Evolutionary conservation across 2,888 invertebrate species (phyloP), one percentile per base, ranked within the genome.

Genomic region (Diplolepis rosae): DNA sequence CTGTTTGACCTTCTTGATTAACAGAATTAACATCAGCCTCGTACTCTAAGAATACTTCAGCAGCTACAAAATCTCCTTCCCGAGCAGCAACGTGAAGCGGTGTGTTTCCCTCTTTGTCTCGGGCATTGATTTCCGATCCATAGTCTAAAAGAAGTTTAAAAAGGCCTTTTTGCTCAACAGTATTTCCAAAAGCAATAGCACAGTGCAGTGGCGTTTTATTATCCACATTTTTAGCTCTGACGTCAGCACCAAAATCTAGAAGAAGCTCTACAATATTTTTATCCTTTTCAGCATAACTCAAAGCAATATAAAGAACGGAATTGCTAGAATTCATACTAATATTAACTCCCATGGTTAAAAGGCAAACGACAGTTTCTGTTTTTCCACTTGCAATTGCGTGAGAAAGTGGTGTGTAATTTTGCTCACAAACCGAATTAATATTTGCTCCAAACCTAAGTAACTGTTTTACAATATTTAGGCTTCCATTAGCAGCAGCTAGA

Each of bases 61-160:
- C 22, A 24, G 56, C 35, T 13, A 22, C n/a, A 39, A 39, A 39
- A 39, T 61, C 56, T 4, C 54, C 18, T 11, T 30, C 15, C 11
- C 11, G 5, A 39, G 35, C 56, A 0, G 56, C 56, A 5, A 61
- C 13, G 13, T 61, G 56, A n/a, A 61, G 18, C 6, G 35, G 22
- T n/a, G 22, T 39, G 18, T 61, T 61, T 4, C 24, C 56, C 1
- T n/a, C 18, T 24, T 39, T n/a, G 4, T 61, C 56, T 11, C 6
- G 22, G 1, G 56, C 18, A 13, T 35, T n/a, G 0, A 24, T 4
- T 2, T 35, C 18, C 2, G 39, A 15, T 7, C 56, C 56, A 39
- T 61, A 61, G 35, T 61, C 56, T 5, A 61, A 24, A 6, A 61
- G 56, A n/a, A 61, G 22, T 35, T 15, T 11, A n/a, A 61, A 61